Percentiles rank a stretch among this genome's conserved stretches.
phyloP scores from a whole-genome alignment of 2,113 vertebrate species.

The Hemiscyllium ocellatum region DNA sequence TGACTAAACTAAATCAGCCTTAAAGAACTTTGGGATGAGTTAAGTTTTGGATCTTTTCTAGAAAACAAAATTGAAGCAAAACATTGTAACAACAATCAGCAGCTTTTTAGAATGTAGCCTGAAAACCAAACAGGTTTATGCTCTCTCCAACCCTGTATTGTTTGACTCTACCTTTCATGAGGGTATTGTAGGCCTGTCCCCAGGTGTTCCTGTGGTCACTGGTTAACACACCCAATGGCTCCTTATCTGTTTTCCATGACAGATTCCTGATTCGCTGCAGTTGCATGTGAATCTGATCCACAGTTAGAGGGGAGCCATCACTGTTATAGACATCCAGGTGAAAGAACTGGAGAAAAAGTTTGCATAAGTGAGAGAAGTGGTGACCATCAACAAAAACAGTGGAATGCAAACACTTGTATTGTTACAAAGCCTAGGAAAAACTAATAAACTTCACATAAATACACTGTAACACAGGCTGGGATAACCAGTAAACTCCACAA shows the following conservation, averaged over 20 bases:
- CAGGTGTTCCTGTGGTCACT: slow-evolving; percentile 75
- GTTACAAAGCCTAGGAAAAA: not conserved
- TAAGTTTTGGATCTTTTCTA: not conserved
- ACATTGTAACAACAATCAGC: not conserved
- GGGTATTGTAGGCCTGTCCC: slow-evolving; percentile 67
- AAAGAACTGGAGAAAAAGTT: slow-evolving; percentile 59
- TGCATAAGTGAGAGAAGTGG: not conserved
- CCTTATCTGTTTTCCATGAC: slow-evolving; percentile 76
- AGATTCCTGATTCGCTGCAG: slow-evolving; percentile 64
- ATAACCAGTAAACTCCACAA: not conserved
- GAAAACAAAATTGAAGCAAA: not conserved
- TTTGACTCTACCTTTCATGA: slow-evolving; percentile 59
- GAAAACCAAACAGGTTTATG: not conserved
- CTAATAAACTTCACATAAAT: not conserved
- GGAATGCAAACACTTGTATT: not conserved
- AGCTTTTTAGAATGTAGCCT: not conserved
- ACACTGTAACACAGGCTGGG: not conserved
- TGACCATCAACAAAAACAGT: not conserved
- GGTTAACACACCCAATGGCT: slow-evolving; percentile 74
- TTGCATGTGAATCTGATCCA: slow-evolving; percentile 70
- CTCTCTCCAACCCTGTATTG: not conserved
- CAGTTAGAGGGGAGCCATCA: slow-evolving; percentile 66
- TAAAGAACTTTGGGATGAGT: not conserved
- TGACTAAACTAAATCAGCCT: not conserved
- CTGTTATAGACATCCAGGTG: slow-evolving; percentile 77